A percentile compares a stretch with the other conserved stretches of the same genome.
Evolutionary conservation across 2,797 vertebrate species (phyloP).

Genomic region (Pogonophryne albipinna): DNA sequence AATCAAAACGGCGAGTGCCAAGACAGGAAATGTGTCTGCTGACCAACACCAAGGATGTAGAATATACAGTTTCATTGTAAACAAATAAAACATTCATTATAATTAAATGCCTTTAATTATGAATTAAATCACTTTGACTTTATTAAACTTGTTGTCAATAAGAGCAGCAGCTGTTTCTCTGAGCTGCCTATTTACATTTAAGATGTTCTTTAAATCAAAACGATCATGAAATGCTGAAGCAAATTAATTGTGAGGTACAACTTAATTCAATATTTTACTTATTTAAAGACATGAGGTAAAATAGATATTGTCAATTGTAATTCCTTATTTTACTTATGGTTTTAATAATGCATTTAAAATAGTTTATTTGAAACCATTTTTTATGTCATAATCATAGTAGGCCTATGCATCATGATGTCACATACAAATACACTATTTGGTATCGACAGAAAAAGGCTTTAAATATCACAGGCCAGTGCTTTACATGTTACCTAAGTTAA

Average conservation of each 20-base stretch:
- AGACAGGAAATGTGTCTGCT: conserved; percentile 61
- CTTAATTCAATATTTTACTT: not conserved
- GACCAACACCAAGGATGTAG: conserved; percentile 9
- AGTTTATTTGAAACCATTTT: not conserved
- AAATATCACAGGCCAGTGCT: too few species aligned
- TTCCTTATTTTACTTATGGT: not conserved
- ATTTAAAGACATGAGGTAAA: not conserved
- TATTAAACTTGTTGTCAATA: too few species aligned
- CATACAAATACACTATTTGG: too few species aligned
- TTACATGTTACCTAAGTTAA: too few species aligned
- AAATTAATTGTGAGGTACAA: too few species aligned
- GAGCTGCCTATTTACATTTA: too few species aligned
- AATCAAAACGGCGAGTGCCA: conserved; percentile 5
- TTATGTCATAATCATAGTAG: too few species aligned
- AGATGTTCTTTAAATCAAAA: too few species aligned
- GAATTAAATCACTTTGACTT: not conserved
- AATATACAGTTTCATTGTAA: not conserved
- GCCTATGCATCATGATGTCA: too few species aligned
- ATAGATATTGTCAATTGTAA: not conserved
- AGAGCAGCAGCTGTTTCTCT: too few species aligned
- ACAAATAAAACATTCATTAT: not conserved
- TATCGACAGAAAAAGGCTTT: too few species aligned
- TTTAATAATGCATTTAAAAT: not conserved
- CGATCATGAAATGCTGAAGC: too few species aligned
- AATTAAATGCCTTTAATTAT: not conserved